Evolutionary conservation across 2,797 vertebrate species (phyloP).

Genomic region (Psittacula derbiana): DNA sequence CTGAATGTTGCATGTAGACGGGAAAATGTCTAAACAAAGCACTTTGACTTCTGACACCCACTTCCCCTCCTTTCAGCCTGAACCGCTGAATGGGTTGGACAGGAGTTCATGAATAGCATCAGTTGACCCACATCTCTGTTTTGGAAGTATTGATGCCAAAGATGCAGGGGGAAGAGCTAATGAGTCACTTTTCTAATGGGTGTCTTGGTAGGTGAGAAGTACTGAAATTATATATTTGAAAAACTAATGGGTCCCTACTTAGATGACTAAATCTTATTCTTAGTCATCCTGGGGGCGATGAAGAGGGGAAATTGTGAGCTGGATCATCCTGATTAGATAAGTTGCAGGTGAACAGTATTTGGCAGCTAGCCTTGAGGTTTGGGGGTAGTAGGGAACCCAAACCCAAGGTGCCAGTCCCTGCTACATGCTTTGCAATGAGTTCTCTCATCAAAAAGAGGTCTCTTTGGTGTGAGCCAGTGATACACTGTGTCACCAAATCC

Average conservation of each 20-base stretch:
- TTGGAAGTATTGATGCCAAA: neutral
- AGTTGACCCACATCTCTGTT: slow-evolving; percentile 7
- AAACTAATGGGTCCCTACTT: slow-evolving; percentile 33
- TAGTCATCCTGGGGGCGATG: slow-evolving; percentile 51
- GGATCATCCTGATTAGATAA: neutral
- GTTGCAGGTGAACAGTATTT: neutral
- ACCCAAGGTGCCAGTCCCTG: neutral
- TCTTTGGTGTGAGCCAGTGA: rapidly evolving
- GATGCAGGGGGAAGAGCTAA: slow-evolving; percentile 22
- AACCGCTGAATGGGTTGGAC: neutral
- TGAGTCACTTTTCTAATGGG: slow-evolving; percentile 54
- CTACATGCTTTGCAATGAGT: neutral
- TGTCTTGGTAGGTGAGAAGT: slow-evolving; percentile 15
- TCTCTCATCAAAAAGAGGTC: neutral
- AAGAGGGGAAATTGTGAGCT: neutral
- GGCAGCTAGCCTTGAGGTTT: neutral
- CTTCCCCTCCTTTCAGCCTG: neutral
- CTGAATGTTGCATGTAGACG: neutral
- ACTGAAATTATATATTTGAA: slow-evolving; percentile 3
- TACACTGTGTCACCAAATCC: rapidly evolving
- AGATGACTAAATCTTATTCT: slow-evolving; percentile 46
- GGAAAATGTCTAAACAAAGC: neutral
- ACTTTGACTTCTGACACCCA: neutral
- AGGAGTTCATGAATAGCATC: neutral
- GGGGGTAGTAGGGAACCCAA: neutral